Evolutionary conservation across 2,113 vertebrate species (phyloP).

Genomic region (Hylia prasina): DNA sequence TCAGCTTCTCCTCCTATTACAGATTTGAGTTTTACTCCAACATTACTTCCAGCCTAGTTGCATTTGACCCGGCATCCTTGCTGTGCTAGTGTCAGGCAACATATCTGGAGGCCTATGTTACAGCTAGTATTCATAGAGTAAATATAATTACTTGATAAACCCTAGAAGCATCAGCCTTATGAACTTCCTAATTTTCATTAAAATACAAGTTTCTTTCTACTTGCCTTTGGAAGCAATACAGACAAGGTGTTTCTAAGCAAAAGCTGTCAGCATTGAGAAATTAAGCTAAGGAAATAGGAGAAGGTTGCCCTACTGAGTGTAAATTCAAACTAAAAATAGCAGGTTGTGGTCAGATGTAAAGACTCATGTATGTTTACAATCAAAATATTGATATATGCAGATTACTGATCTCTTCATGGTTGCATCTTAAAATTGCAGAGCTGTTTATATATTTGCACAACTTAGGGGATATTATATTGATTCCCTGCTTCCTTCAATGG

Average conservation of each 20-base stretch:
- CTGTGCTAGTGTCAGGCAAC: not conserved
- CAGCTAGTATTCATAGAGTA: constrained; percentile 10
- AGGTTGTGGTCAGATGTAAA: not conserved
- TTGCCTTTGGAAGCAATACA: not conserved
- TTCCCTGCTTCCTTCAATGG: not conserved
- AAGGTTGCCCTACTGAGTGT: not conserved
- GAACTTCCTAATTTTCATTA: not conserved
- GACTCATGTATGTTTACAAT: not conserved
- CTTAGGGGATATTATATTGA: not conserved
- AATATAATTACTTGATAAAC: not conserved
- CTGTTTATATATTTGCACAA: not conserved
- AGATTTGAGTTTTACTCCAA: constrained; percentile 45
- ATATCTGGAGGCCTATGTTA: not conserved
- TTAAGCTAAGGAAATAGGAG: not conserved
- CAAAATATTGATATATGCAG: not conserved
- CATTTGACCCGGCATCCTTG: constrained; percentile 12
- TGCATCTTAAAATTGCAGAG: not conserved
- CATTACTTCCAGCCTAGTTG: constrained; percentile 67
- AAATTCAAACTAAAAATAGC: not conserved
- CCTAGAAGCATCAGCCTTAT: not conserved
- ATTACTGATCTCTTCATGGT: not conserved
- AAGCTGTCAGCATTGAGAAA: not conserved
- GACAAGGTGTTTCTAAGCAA: not conserved
- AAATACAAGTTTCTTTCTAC: not conserved
- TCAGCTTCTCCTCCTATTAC: constrained; percentile 47